Evolutionary conservation across 2,113 vertebrate genomes (phyloP).

Genomic region (Galeopterus variegatus): DNA sequence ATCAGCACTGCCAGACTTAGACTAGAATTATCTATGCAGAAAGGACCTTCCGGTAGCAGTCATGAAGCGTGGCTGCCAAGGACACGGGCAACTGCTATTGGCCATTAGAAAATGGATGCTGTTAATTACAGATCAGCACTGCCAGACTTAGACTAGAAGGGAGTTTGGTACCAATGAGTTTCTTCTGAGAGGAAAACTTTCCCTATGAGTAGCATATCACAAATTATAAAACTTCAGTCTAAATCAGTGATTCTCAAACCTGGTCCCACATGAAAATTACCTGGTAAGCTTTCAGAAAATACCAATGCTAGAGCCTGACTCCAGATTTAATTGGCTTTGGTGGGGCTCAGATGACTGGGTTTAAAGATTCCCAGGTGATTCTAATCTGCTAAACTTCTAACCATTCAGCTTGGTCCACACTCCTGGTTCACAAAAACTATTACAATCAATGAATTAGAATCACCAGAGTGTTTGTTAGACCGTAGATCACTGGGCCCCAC

Average conservation of each 20-base stretch:
- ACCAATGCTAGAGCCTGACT: background rate
- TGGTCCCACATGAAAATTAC: background rate
- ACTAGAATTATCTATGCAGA: background rate
- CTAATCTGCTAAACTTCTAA: background rate
- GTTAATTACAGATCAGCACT: background rate
- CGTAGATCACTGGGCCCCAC: background rate
- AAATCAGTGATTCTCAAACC: background rate
- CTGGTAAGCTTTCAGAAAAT: background rate
- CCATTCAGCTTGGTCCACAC: background rate
- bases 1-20: background rate
- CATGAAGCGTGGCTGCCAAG: background rate
- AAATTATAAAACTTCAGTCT: background rate
- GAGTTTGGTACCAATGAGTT: background rate
- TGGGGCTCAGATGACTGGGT: background rate
- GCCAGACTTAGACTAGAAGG: background rate
- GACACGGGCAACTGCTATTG: no score
- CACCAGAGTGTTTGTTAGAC: background rate
- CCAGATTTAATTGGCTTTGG: background rate
- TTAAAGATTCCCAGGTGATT: background rate
- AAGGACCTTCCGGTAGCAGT: background rate
- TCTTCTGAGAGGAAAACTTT: background rate
- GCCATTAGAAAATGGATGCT: background rate
- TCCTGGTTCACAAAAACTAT: background rate
- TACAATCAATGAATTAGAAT: background rate
- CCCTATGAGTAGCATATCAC: background rate